These are phyloP conservation scores for Olivierus martensii DNA, from an alignment of 1,140 invertebrate genomes.

Conservation along the genomic window DNA sequence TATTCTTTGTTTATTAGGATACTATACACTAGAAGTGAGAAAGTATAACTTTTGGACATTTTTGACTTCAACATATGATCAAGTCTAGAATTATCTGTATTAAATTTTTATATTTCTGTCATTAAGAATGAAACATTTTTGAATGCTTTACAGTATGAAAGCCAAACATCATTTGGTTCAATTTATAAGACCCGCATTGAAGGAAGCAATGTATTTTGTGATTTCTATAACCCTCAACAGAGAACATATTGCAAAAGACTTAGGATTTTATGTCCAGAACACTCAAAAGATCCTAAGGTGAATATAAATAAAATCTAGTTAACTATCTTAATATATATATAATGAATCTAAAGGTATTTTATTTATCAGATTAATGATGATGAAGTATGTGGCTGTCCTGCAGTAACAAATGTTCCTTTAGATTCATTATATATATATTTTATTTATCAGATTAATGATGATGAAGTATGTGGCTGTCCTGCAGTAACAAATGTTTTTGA, in stretches of 20 bases:
- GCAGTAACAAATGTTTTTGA: slow-evolving; percentile 55
- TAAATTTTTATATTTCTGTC: slow-evolving; percentile 35
- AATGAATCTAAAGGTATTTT: not conserved
- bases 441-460: slow-evolving; percentile 16
- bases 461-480: slow-evolving; percentile 77
- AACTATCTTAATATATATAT: not conserved
- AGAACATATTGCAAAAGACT: slow-evolving; percentile 92
- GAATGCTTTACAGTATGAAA: slow-evolving; percentile 59
- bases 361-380: slow-evolving; percentile 21
- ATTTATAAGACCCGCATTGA: slow-evolving; percentile 88
- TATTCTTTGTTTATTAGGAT: too few species aligned
- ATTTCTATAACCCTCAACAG: slow-evolving; percentile 80
- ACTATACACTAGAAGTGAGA: too few species aligned
- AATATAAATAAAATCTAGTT: not conserved
- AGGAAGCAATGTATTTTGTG: slow-evolving; percentile 93
- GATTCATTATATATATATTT: not conserved
- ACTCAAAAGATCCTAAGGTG: slow-evolving; percentile 91
- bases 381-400: slow-evolving; percentile 76
- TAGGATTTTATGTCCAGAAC: slow-evolving; percentile 91
- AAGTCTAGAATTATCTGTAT: too few species aligned
- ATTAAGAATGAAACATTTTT: too few species aligned
- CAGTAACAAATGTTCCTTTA: slow-evolving; percentile 48
- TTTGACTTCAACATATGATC: too few species aligned
- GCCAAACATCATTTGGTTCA: slow-evolving; percentile 90
- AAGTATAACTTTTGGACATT: not conserved